Evolutionary conservation across 2,113 vertebrate species (phyloP).

Genomic region (Sebastes schlegelii): DNA sequence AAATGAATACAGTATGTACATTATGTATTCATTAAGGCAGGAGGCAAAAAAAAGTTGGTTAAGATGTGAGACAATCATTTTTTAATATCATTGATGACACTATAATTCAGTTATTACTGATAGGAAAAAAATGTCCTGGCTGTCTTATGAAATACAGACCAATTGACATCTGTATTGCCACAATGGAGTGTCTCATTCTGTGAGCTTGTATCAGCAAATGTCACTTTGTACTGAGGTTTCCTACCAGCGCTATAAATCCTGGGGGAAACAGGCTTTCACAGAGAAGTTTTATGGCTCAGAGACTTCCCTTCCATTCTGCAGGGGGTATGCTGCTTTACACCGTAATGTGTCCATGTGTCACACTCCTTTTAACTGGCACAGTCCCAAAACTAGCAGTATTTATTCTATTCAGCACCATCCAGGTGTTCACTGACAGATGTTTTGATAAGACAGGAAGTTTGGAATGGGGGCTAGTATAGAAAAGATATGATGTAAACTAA

Average conservation of each 20-base stretch:
- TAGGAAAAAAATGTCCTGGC: background rate
- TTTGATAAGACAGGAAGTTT: conserved; percentile 3
- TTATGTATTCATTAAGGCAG: background rate
- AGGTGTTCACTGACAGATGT: conserved; percentile 9
- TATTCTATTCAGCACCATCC: conserved; percentile 14
- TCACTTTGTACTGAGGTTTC: conserved; percentile 74
- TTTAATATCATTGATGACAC: background rate
- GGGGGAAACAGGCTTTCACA: conserved; percentile 78
- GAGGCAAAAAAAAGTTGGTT: background rate
- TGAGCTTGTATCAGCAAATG: conserved; percentile 75
- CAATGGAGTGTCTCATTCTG: conserved; percentile 55
- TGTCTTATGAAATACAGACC: conserved; percentile 46
- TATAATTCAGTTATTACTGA: background rate
- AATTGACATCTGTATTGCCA: conserved; percentile 48
- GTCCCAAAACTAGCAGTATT: conserved; percentile 61
- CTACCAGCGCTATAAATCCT: conserved; percentile 80
- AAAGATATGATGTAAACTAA: no score
- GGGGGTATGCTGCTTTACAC: conserved; percentile 78
- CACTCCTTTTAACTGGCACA: conserved; percentile 75
- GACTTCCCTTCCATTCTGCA: conserved; percentile 85
- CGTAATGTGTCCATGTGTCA: conserved; percentile 73
- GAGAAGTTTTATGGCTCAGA: conserved; percentile 81
- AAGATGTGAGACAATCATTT: background rate
- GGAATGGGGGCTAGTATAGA: background rate
- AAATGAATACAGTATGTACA: background rate